Conservation (phyloP, 2,113 vertebrate genomes). For the Hypanus sabinus region DNA sequence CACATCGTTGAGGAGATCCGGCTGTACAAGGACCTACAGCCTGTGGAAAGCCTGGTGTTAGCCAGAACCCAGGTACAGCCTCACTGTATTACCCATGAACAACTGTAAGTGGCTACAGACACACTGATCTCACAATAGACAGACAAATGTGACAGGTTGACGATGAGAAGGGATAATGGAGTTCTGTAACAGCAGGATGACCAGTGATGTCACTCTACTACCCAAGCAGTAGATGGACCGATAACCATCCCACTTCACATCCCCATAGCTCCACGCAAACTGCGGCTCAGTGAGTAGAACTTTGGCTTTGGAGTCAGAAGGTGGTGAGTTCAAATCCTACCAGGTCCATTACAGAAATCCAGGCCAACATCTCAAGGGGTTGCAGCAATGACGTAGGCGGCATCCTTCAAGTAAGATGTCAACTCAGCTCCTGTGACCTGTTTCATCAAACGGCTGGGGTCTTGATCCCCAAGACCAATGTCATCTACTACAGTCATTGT, state of each 20-base stretch:
- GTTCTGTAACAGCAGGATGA: background rate
- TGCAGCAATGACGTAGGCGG: no score
- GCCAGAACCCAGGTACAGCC: conserved; percentile 73
- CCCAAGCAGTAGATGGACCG: background rate
- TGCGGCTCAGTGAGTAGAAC: no score
- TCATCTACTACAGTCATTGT: no score
- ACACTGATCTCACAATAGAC: background rate
- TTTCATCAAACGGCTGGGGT: no score
- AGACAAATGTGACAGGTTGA: background rate
- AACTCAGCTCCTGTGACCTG: no score
- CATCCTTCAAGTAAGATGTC: no score
- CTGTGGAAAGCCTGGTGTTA: conserved; percentile 76
- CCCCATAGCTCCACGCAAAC: background rate
- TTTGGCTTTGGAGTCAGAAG: no score
- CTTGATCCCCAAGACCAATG: no score
- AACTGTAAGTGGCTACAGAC: no score
- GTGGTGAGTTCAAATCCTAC: no score
- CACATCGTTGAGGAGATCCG: conserved; percentile 89
- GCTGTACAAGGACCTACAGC: conserved; percentile 66
- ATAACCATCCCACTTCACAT: background rate
- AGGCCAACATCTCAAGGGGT: no score
- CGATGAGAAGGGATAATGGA: background rate
- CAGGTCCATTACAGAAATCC: no score
- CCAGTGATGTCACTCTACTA: background rate
- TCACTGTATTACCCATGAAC: background rate